Evolutionary conservation across 2,113 vertebrate genomes (phyloP).

Genomic region (Hemichromis elongatus): DNA sequence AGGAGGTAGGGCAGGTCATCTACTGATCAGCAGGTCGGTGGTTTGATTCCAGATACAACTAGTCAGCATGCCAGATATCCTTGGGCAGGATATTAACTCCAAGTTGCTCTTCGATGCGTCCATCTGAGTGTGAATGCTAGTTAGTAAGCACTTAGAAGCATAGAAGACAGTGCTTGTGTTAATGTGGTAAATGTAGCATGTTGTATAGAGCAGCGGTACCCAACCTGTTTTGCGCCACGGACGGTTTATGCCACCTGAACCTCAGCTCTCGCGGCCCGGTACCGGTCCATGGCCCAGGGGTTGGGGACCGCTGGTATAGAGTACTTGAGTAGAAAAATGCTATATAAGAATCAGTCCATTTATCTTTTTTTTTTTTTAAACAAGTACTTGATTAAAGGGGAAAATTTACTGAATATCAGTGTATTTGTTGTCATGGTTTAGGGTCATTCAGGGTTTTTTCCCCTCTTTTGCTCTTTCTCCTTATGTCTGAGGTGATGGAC

Average conservation of each 20-base stretch:
- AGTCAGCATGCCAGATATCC: background rate
- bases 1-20: background rate
- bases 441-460: background rate
- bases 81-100: background rate
- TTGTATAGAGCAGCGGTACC: background rate
- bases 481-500: too few species aligned
- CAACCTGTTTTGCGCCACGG: too few species aligned
- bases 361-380: background rate
- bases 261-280: too few species aligned
- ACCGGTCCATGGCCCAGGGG: too few species aligned
- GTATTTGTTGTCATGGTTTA: accelerated
- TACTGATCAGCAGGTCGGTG: background rate
- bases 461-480: too few species aligned
- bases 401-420: background rate
- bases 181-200: background rate
- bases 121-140: background rate
- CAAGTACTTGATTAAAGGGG: background rate
- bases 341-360: background rate
- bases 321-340: background rate
- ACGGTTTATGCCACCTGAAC: too few species aligned
- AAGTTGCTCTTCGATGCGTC: background rate
- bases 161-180: background rate
- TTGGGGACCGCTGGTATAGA: too few species aligned
- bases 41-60: background rate
- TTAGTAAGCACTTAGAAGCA: background rate